Conservation (phyloP, 2,888 invertebrate species). For the Yponomeuta plumbellus region DNA sequence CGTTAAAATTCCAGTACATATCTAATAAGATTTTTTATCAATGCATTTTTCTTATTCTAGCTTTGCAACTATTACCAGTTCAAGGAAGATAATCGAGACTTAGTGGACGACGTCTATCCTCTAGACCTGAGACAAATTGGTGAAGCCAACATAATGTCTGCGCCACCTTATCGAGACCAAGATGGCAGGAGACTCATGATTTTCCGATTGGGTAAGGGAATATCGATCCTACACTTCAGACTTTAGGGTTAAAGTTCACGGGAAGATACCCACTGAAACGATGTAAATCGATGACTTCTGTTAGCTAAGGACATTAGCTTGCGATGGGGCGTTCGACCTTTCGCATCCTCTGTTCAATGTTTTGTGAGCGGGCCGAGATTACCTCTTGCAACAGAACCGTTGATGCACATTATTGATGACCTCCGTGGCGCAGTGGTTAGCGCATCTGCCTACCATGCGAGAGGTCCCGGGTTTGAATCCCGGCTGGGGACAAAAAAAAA, state of each 20-base stretch:
- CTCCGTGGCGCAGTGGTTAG: too few species aligned
- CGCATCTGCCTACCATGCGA: too few species aligned
- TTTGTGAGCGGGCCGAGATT: not conserved
- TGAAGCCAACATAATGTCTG: slow-evolving; percentile 81
- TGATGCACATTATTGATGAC: not conserved
- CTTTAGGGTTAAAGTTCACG: not conserved
- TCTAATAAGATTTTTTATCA: not conserved
- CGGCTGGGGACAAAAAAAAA: too few species aligned
- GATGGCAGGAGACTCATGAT: slow-evolving; percentile 83
- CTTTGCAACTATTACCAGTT: slow-evolving; percentile 85
- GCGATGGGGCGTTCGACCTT: not conserved
- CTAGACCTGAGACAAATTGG: slow-evolving; percentile 79
- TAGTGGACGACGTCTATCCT: slow-evolving; percentile 81
- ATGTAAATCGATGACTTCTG: not conserved
- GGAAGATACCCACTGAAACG: not conserved
- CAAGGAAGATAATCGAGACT: slow-evolving; percentile 82
- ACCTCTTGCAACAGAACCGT: not conserved
- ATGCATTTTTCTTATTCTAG: slow-evolving; percentile 58
- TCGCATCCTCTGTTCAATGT: not conserved
- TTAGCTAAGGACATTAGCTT: not conserved
- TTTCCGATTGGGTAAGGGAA: slow-evolving; percentile 79
- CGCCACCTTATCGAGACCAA: slow-evolving; percentile 86
- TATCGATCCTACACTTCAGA: slow-evolving; percentile 11
- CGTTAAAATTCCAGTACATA: not conserved
- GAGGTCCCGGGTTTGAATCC: too few species aligned